A percentile compares a stretch with the other conserved stretches of the same genome.
Conservation (phyloP, 1,140 invertebrate species). For the Acromyrmex echinatior region DNA sequence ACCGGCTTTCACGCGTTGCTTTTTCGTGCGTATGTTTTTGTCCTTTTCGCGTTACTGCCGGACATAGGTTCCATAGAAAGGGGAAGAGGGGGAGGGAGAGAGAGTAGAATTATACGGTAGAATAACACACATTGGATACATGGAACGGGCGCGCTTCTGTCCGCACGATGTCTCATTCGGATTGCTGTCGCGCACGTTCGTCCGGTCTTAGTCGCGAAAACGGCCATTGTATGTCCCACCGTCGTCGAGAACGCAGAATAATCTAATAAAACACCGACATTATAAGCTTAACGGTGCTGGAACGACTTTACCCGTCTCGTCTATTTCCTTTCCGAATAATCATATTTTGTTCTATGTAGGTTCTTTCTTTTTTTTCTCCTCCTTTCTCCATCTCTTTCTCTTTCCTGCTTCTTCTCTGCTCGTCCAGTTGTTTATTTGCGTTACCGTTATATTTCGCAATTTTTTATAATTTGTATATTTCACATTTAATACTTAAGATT, state of each 20-base stretch:
- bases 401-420: not conserved
- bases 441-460: not conserved
- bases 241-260: constrained; percentile 28
- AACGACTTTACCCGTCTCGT: constrained; percentile 54
- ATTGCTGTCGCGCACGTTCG: constrained; percentile 52
- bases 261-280: constrained; percentile 55
- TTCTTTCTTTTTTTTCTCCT: not conserved
- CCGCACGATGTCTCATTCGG: constrained; percentile 6
- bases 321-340: constrained; percentile 27
- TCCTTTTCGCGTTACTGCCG: constrained; percentile 31
- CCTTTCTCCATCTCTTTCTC: not conserved
- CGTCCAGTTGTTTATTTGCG: not conserved
- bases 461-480: not conserved
- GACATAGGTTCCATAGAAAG: not conserved
- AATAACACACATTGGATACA: constrained; percentile 1
- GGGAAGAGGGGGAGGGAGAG: too few species aligned
- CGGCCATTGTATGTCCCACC: constrained; percentile 14
- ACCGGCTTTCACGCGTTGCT: constrained; percentile 24
- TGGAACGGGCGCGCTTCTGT: not conserved
- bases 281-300: constrained; percentile 45
- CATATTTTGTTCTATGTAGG: constrained; percentile 5
- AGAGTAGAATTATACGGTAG: not conserved
- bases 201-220: constrained; percentile 37
- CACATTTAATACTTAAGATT: not conserved
- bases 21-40: constrained; percentile 44